Conservation (phyloP, 1,140 invertebrate species). For the Euborellia annulipes region DNA sequence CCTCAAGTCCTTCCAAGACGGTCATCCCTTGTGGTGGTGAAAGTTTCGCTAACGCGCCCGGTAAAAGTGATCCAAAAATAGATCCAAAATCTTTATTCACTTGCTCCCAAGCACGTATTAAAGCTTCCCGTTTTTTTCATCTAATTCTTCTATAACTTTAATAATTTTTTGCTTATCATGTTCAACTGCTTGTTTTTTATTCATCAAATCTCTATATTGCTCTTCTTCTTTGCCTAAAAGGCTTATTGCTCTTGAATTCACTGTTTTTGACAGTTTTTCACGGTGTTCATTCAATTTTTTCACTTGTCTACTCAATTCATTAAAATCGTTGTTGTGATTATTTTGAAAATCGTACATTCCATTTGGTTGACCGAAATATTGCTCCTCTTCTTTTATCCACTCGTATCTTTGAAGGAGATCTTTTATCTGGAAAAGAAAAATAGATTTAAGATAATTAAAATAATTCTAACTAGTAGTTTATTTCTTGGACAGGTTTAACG, state of each 20-base stretch:
- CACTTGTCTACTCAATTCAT: slow-evolving; percentile 37
- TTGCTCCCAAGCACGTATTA: slow-evolving; percentile 66
- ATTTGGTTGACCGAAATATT: slow-evolving; percentile 54
- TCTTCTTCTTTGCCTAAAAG: slow-evolving; percentile 76
- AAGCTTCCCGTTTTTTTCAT: slow-evolving; percentile 73
- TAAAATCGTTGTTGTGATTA: slow-evolving; percentile 39
- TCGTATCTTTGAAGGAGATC: slow-evolving; percentile 38
- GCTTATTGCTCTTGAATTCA: slow-evolving; percentile 76
- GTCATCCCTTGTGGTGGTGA: slow-evolving; percentile 54
- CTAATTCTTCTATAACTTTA: slow-evolving; percentile 69
- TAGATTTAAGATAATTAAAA: too few species aligned
- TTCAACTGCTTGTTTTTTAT: slow-evolving; percentile 71
- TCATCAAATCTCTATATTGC: slow-evolving; percentile 59
- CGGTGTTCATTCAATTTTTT: slow-evolving; percentile 48
- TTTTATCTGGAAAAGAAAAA: too few species aligned
- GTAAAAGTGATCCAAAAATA: slow-evolving; percentile 83
- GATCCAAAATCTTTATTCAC: slow-evolving; percentile 88
- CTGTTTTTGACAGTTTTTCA: slow-evolving; percentile 56
- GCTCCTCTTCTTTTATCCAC: slow-evolving; percentile 67
- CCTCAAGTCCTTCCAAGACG: slow-evolving; percentile 77
- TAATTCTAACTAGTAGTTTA: too few species aligned
- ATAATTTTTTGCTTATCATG: slow-evolving; percentile 70
- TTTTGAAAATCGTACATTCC: slow-evolving; percentile 35
- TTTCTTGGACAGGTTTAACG: too few species aligned
- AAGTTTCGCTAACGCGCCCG: slow-evolving; percentile 75